phyloP scores from a whole-genome alignment of 1,140 invertebrate genomes.

The Saccostrea glomerata region DNA sequence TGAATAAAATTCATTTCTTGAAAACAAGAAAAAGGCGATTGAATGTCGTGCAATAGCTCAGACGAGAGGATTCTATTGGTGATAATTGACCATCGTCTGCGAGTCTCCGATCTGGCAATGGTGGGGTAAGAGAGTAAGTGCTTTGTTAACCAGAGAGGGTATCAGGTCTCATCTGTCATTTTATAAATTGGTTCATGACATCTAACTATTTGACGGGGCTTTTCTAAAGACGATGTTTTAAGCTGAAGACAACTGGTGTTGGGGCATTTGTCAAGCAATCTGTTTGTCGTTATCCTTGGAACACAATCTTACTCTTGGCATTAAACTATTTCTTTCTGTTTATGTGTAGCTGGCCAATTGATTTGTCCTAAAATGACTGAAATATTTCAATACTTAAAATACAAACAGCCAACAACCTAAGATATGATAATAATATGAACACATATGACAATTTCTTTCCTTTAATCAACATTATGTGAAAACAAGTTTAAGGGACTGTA shows the following conservation, averaged over 20 bases:
- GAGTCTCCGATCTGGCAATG: not conserved
- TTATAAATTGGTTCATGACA: conserved; percentile 30
- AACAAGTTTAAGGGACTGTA: too few relatives aligned
- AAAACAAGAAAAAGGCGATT: not conserved
- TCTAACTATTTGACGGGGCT: not conserved
- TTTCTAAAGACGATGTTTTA: not conserved
- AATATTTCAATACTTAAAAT: too few relatives aligned
- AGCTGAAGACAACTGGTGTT: not conserved
- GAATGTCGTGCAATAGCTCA: not conserved
- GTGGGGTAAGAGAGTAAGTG: not conserved
- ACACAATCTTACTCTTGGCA: not conserved
- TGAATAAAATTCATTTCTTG: not conserved
- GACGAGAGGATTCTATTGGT: not conserved
- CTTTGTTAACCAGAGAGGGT: not conserved
- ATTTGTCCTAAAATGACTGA: too few relatives aligned
- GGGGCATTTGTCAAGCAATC: conserved; percentile 2
- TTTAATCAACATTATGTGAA: too few relatives aligned
- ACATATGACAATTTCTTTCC: too few relatives aligned
- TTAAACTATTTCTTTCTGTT: not conserved
- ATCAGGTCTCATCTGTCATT: conserved; percentile 7
- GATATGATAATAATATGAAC: too few relatives aligned
- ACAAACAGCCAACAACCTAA: too few relatives aligned
- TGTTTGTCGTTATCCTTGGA: not conserved
- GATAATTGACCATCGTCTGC: not conserved
- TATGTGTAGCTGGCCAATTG: not conserved